Evolutionary conservation across 2,113 vertebrate genomes (phyloP), one percentile per base, ranked within the genome.

Genomic region (Oreochromis tanganicae): DNA sequence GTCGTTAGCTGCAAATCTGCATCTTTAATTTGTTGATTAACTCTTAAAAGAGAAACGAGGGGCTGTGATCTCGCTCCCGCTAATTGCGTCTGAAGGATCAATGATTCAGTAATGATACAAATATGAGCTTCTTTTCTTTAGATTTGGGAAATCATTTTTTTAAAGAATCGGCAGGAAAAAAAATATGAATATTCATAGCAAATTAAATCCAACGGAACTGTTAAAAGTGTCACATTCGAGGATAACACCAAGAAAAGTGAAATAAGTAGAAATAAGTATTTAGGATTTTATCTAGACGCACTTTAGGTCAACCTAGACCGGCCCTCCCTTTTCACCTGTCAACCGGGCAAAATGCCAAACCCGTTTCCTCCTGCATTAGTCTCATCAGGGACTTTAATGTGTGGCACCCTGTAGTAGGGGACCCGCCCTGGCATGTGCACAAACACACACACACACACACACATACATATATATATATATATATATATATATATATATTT

Each of bases 291-390:
- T 7, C 1, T 14, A 38, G n/a, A 73, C 71, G 29, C 21, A 80
- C 54, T 78, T 55, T 27, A 61, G 86, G 79, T 87, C 54, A 78
- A 61, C 66, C 9, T 75, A 16, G 56, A 83, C 56, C 87, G 24
- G 86, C 80, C 83, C 84, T 54, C 84, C 27, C 80, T 80, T 54
- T 88, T 88, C 87, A 92, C 91, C 90, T 90, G 89, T 29, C 41
- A 52, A 41, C 75, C 41, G 29, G 94, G 93, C 92, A 24, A 78
- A 7, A 38, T 50, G 91, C 94, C 93, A 95, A 85, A 87, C 3
- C 83, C 88, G 82, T 94, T 95, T 96, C 96, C 92, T 93, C 91
- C 93, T 92, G 92, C 94, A 94, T 96, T 95, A 96, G 93, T 87
- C 95, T 97, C 96, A 94, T 96, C 91, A 79, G 90, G 89, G 94